These are phyloP conservation scores for Trichogramma evanescens DNA, from an alignment of 2,888 invertebrate genomes.

Conservation along the genomic window DNA sequence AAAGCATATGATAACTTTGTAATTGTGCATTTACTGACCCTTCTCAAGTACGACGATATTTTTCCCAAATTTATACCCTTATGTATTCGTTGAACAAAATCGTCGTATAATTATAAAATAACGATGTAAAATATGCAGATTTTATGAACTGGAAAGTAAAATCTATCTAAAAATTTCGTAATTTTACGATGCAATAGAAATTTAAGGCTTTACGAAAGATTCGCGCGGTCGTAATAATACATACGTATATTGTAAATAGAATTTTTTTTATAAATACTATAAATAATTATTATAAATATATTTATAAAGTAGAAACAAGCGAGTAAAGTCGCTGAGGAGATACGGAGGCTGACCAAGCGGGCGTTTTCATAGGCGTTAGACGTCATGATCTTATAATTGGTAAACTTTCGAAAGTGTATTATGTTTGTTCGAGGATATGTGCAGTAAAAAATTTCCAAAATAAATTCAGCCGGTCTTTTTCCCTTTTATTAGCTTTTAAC, in stretches of 20 bases:
- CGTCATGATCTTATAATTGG: not conserved
- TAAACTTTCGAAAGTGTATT: constrained; percentile 20
- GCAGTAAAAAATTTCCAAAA: not conserved
- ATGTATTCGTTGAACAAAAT: too few relatives aligned
- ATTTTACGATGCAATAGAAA: constrained; percentile 19
- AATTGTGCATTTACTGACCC: constrained; percentile 19
- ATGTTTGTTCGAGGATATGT: constrained; percentile 15
- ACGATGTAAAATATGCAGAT: too few relatives aligned
- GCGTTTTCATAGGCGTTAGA: too few relatives aligned
- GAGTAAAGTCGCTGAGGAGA: not conserved
- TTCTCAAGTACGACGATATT: constrained; percentile 15
- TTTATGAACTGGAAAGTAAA: too few relatives aligned
- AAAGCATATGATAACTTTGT: constrained; percentile 9
- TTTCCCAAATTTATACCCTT: constrained; percentile 5
- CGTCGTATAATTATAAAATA: too few relatives aligned
- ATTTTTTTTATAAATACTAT: constrained; percentile 20
- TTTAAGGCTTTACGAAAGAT: constrained; percentile 21
- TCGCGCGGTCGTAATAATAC: constrained; percentile 17
- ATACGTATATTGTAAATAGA: constrained; percentile 22
- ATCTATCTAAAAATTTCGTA: not conserved
- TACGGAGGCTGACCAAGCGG: too few relatives aligned
- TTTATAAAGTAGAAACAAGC: constrained; percentile 9
- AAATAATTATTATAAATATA: constrained; percentile 7
- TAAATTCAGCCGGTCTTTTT: constrained; percentile 13
- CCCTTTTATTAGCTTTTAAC: constrained; percentile 19